A percentile compares a stretch with the other conserved stretches of the same genome.
Evolutionary conservation across 2,113 vertebrate genomes (phyloP).

Genomic region (Poeciliopsis retropinna): DNA sequence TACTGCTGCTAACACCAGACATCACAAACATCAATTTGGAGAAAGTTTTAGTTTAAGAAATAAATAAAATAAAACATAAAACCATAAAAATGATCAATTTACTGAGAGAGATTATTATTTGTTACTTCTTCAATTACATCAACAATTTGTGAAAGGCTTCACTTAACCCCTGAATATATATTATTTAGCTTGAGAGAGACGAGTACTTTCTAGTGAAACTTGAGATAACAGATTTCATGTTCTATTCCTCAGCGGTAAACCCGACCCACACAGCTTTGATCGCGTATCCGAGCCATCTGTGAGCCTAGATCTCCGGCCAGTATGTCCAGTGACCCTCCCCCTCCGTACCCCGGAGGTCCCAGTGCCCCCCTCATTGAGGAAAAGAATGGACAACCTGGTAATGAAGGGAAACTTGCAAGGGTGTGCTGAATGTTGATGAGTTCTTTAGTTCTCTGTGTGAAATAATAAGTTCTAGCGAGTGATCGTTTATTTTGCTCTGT

Average conservation of each 20-base stretch:
- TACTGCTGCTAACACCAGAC: too few species aligned
- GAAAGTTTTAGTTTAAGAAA: too few species aligned
- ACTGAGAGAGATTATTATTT: background rate
- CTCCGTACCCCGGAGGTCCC: conserved; percentile 93
- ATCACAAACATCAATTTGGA: too few species aligned
- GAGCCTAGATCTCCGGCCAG: conserved; percentile 51
- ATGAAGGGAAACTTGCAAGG: conserved; percentile 9
- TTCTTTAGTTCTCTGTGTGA: background rate
- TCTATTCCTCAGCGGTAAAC: conserved; percentile 18
- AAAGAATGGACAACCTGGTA: conserved; percentile 91
- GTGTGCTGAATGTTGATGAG: conserved; percentile 13
- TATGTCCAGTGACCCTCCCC: conserved; percentile 95
- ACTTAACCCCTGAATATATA: background rate
- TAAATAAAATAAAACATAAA: too few species aligned
- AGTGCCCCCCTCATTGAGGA: conserved; percentile 90
- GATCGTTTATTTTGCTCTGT: background rate
- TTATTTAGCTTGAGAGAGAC: conserved; percentile 25
- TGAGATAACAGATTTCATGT: conserved; percentile 17
- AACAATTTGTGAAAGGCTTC: background rate
- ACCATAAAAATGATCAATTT: too few species aligned
- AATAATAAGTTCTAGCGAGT: conserved; percentile 1
- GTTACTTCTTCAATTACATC: background rate
- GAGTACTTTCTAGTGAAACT: background rate
- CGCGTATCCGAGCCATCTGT: conserved; percentile 28
- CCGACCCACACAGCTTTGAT: conserved; percentile 33